Base-by-base conservation (phyloP, 2,797 vertebrate genomes). In the Linurgus olivaceus region DNA sequence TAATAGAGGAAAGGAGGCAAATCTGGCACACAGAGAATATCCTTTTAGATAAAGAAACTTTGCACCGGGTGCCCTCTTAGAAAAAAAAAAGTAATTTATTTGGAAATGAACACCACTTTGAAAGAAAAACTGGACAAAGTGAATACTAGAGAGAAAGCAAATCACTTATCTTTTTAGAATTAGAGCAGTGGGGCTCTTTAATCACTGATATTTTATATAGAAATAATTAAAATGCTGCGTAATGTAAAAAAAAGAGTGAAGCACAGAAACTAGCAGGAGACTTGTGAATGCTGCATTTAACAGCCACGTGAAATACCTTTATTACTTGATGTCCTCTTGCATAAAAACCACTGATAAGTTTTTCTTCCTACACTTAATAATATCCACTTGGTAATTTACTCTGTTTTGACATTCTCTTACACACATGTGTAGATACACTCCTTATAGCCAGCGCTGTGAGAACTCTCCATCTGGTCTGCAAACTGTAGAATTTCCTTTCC, bases 401-500 rank as follows among this genome's bases (percentile, higher is more conserved):
- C 66, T 42, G 55, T n/a, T 75, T 89, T 4, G 13, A 88, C 96
- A 94, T 96, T 96, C 75, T 96, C 63, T 90, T 94, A 45, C 57
- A 70, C 44, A 73, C 92, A 77, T 13, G 40, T 90, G 87, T 95
- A 71, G 77, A 87, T 75, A 73, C 75, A 84, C 92, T 93, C 62
- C 90, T 91, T 88, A 17, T 7, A 94, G 86, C 26, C 92, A 85
- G 84, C 10, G 33, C 96, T 97, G 96, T 97, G 97, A 96, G 96
- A 97, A 97, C 86, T 88, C 96, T 92, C 97, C 97, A 97, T 97
- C 97, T 97, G 96, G 96, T 94, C 97, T 97, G 96, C 93, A 97
- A 97, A 97, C 94, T 89, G 96, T 93, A 97, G 96, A 95, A 96
- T 97, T 97, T 97, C 97, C 97, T 97, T 97, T 97, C 97, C 97